phyloP scores from a whole-genome alignment of 2,888 invertebrate species.

The Diplazon laetatorius region DNA sequence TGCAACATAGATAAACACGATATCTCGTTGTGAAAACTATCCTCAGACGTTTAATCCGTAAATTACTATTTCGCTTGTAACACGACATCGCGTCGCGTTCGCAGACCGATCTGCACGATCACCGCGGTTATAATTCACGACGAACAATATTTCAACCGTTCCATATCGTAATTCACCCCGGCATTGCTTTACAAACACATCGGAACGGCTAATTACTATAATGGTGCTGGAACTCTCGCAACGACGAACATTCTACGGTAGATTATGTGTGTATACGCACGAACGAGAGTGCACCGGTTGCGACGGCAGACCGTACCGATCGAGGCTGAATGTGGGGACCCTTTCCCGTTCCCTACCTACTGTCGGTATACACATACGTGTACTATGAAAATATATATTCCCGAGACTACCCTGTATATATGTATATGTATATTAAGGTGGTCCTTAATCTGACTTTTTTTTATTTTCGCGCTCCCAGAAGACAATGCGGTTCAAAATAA shows the following conservation, averaged over 20 bases:
- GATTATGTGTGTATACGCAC: conserved; percentile 50
- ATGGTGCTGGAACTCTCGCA: conserved; percentile 62
- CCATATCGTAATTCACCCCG: conserved; percentile 71
- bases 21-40: background rate
- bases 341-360: background rate
- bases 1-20: background rate
- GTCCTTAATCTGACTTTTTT: too few relatives aligned
- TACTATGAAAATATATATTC: background rate
- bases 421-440: too few relatives aligned
- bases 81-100: background rate
- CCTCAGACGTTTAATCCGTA: background rate
- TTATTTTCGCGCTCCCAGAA: too few relatives aligned
- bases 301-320: background rate
- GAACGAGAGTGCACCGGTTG: conserved; percentile 32
- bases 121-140: conserved; percentile 72
- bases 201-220: conserved; percentile 73
- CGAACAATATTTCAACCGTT: conserved; percentile 65
- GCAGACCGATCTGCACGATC: conserved; percentile 24
- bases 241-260: conserved; percentile 70
- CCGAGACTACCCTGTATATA: background rate
- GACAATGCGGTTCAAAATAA: too few relatives aligned
- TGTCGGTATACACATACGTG: conserved; percentile 1
- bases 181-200: conserved; percentile 75
- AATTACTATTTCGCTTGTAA: background rate
- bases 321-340: conserved; percentile 21